Evolutionary conservation across 2,113 vertebrate species (phyloP), one percentile per base, ranked within the genome.

Genomic region (Formicarius rufipectus): DNA sequence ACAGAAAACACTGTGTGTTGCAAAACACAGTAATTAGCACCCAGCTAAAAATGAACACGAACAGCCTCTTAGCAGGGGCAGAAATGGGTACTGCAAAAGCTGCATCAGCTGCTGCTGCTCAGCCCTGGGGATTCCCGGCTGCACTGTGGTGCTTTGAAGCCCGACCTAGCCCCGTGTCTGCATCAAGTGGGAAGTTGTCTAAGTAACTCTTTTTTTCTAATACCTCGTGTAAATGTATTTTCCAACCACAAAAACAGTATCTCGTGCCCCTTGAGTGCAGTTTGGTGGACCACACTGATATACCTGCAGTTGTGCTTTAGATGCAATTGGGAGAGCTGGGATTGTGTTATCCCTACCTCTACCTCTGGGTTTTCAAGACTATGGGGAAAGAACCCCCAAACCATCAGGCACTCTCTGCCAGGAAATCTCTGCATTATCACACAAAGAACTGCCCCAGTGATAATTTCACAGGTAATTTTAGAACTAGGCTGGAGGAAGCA

Each of bases 391-490:
- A 87, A 39, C 0, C 0, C 37, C 17, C 31, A 52, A 12, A 60
- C 5, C 19, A 56, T 72, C 49, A 92, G 82, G 75, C 39, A 33
- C 28, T 66, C 20, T 87, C 60, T 96, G 91, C 56, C 55, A 73
- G 81, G 63, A 71, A 93, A 84, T 80, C 83, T 71, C 4, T 19
- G 80, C 60, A 53, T 94, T 93, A 89, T 72, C 0, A 0, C 28
- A 27, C 2, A 49, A n/a, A 68, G 73, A 86, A 92, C 88, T 88
- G 64, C 35, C 74, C 59, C 83, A 78, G 14, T 76, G 92, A 68
- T 92, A 84, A 93, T 89, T 94, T 95, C 80, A 82, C 74, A 93
- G 76, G 63, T 72, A 96, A 92, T 96, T n/a, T 97, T 82, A 94
- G 86, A 89, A 62, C 66, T 35, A 84, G 66, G 44, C 53, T 64